These are phyloP conservation scores for Alosa sapidissima DNA, from an alignment of 2,797 vertebrate species.

Conservation along the genomic window DNA sequence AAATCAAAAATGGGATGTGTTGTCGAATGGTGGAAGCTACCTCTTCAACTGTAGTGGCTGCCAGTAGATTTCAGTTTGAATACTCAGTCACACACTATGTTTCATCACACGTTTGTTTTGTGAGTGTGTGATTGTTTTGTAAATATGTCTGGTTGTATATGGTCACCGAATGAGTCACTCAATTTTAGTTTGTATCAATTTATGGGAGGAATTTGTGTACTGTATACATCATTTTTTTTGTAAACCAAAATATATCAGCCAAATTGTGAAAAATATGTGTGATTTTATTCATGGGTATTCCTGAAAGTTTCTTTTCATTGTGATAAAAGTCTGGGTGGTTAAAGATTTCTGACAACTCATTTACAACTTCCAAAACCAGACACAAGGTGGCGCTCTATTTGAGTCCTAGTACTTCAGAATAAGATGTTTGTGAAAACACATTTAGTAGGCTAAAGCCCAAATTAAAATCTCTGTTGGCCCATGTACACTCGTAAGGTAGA, in stretches of 20 bases:
- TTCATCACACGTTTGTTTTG: conserved; percentile 41
- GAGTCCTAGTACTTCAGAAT: neutral
- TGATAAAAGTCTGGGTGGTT: neutral
- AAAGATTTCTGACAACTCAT: neutral
- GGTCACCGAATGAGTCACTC: conserved; percentile 76
- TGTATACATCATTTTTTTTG: conserved; percentile 90
- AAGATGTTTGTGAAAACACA: neutral
- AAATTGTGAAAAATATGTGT: conserved; percentile 54
- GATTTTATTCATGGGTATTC: conserved; percentile 41
- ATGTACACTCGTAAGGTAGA: neutral
- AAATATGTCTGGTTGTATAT: conserved; percentile 86
- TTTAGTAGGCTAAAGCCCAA: neutral
- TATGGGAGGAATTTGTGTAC: conserved; percentile 87
- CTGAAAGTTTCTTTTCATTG: neutral
- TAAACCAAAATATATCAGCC: conserved; percentile 81
- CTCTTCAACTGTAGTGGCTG: conserved; percentile 91
- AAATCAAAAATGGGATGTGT: conserved; percentile 84
- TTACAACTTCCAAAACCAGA: neutral
- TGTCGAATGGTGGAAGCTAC: conserved; percentile 94
- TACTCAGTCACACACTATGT: conserved; percentile 69
- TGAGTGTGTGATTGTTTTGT: conserved; percentile 73
- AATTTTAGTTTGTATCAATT: conserved; percentile 85
- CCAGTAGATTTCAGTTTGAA: conserved; percentile 85
- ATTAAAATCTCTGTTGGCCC: too few relatives aligned
- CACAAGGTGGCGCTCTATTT: neutral